These are phyloP conservation scores for Cydia splendana DNA, from an alignment of 1,140 invertebrate species.

Conservation along the genomic window DNA sequence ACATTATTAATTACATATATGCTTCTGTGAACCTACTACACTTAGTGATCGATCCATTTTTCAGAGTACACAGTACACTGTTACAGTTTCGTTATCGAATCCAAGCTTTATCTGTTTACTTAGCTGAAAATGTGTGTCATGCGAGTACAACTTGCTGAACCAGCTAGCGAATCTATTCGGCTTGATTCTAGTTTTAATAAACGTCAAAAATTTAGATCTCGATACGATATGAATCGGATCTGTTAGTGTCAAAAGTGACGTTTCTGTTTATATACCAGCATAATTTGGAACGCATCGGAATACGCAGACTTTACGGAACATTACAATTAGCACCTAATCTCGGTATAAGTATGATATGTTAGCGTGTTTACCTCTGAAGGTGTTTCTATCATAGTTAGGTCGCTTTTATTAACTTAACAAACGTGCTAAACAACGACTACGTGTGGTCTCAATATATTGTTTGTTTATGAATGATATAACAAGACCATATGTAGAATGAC, in stretches of 20 bases:
- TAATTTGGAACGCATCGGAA: too few species aligned
- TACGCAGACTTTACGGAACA: background rate
- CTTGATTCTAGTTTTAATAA: background rate
- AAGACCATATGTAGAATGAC: background rate
- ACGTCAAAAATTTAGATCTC: too few species aligned
- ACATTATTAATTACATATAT: too few species aligned
- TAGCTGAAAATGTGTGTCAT: conserved; percentile 12
- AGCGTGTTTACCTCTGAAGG: background rate
- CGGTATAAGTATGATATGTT: background rate
- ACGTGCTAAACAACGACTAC: conserved; percentile 6
- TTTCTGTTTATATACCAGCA: too few species aligned
- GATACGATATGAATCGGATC: too few species aligned
- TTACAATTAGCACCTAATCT: background rate
- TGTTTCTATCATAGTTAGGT: conserved; percentile 3
- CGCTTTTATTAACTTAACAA: background rate
- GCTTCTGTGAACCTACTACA: background rate
- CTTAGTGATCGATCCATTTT: background rate
- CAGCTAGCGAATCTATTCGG: background rate
- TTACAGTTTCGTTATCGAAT: background rate
- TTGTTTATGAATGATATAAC: conserved; percentile 6
- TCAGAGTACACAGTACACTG: background rate
- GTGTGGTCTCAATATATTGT: conserved; percentile 5
- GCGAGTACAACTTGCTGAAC: background rate
- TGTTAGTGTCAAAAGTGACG: too few species aligned
- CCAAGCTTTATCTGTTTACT: conserved; percentile 18